Percentiles rank a stretch among this genome's conserved stretches.
Evolutionary conservation across 2,797 vertebrate genomes (phyloP).

Genomic region (Vespertilio murinus): DNA sequence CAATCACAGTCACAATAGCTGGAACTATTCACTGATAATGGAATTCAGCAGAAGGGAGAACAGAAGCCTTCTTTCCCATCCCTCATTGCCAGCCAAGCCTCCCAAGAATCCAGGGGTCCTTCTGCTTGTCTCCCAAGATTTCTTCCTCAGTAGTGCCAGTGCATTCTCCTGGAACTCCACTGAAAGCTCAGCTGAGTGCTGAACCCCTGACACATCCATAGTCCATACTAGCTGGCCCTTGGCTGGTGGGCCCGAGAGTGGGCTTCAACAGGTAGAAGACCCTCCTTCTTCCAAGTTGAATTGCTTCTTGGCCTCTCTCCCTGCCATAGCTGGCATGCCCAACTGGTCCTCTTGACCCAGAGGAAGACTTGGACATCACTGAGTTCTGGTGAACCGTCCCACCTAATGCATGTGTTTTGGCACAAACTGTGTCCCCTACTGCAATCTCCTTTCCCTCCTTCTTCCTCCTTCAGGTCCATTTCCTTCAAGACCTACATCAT

Average conservation of each 20-base stretch:
- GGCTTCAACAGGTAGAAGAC: not conserved
- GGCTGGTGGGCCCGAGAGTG: too few species aligned
- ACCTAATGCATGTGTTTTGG: fast-evolving
- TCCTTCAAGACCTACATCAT: not conserved
- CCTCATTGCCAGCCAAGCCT: not conserved
- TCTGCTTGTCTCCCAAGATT: not conserved
- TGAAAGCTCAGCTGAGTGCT: not conserved
- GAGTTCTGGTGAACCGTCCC: not conserved
- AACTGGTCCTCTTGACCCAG: fast-evolving
- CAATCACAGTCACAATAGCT: fast-evolving
- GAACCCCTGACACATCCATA: fast-evolving
- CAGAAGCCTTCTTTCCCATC: not conserved
- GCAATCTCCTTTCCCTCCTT: not conserved
- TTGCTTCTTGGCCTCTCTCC: not conserved
- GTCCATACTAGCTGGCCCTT: fast-evolving
- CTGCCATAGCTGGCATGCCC: fast-evolving
- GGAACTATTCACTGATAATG: not conserved
- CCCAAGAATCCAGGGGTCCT: not conserved
- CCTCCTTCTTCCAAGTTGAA: not conserved
- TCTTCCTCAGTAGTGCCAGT: not conserved
- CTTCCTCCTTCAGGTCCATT: not conserved
- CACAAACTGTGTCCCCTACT: not conserved
- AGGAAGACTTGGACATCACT: fast-evolving
- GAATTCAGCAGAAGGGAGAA: not conserved
- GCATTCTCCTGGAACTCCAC: fast-evolving